A percentile compares a stretch with the other conserved stretches of the same genome.
These are phyloP conservation scores for Chanos chanos DNA, from an alignment of 2,797 vertebrate species.

Conservation along the genomic window DNA sequence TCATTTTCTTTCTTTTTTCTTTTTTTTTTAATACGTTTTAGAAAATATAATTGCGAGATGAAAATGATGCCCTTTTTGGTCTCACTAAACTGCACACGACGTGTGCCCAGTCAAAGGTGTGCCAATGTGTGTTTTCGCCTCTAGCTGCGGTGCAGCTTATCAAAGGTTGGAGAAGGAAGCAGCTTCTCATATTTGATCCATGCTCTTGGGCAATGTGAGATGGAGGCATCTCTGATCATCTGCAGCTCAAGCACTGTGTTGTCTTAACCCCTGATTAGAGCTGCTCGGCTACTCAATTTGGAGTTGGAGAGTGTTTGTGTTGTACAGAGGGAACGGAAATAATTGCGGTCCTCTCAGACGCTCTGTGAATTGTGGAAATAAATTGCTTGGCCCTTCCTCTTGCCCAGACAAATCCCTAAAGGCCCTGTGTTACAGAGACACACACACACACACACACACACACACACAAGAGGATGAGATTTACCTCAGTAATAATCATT, in stretches of 20 bases:
- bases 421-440: constrained; percentile 59
- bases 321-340: constrained; percentile 64
- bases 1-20: background rate
- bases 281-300: constrained; percentile 65
- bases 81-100: constrained; percentile 14
- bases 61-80: constrained; percentile 6
- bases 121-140: constrained; percentile 15
- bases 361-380: constrained; percentile 73
- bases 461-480: constrained; percentile 61
- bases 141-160: constrained; percentile 50
- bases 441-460: no score
- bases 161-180: constrained; percentile 68
- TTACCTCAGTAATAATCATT: constrained; percentile 75
- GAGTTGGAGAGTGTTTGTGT: constrained; percentile 58
- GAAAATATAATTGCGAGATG: background rate
- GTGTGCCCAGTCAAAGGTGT: constrained; percentile 14
- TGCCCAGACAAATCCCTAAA: constrained; percentile 60
- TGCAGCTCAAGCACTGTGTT: constrained; percentile 49
- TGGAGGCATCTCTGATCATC: constrained; percentile 23
- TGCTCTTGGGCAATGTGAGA: constrained; percentile 45
- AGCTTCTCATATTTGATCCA: constrained; percentile 51
- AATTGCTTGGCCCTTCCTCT: constrained; percentile 63
- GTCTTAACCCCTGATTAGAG: constrained; percentile 75
- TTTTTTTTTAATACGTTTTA: background rate
- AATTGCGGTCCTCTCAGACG: constrained; percentile 70